Percentiles rank a stretch among this genome's conserved stretches.
Evolutionary conservation across 2,113 vertebrate genomes (phyloP).

Genomic region (Triplophysa dalaica): DNA sequence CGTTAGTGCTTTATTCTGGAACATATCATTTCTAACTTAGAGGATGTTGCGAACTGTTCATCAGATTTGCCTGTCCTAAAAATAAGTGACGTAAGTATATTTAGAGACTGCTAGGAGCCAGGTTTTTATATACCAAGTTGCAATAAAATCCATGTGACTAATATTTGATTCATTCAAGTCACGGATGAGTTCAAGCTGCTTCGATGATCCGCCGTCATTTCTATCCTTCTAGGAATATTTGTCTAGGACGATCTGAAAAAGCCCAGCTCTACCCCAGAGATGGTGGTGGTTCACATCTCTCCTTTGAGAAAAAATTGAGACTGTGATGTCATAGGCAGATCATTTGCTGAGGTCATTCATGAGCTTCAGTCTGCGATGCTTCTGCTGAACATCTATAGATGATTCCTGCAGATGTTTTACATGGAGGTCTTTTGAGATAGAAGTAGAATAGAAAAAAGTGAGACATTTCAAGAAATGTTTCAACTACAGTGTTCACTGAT

Average conservation of each 20-base stretch:
- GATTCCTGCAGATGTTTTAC: not conserved
- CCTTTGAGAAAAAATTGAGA: constrained; percentile 4
- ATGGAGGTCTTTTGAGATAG: not conserved
- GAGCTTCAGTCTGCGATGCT: not conserved
- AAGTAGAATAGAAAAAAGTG: not conserved
- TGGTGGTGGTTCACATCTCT: constrained; percentile 19
- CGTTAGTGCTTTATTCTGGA: too few relatives aligned
- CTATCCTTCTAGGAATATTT: not conserved
- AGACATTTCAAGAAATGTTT: constrained; percentile 1
- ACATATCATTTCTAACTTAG: too few relatives aligned
- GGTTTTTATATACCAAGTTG: not conserved
- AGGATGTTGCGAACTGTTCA: not conserved
- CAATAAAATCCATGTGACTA: not conserved
- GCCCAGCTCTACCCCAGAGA: constrained; percentile 36
- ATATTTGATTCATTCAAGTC: not conserved
- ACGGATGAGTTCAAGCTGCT: not conserved
- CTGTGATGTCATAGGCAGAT: constrained; percentile 30
- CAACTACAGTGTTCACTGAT: too few relatives aligned
- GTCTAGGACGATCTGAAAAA: constrained; percentile 10
- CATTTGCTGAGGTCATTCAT: constrained; percentile 25
- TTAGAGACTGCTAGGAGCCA: not conserved
- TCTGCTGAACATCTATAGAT: not conserved
- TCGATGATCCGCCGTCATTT: not conserved
- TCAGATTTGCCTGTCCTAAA: not conserved
- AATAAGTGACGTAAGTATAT: not conserved